Evolutionary conservation across 2,797 vertebrate species (phyloP), one percentile per base, ranked within the genome.

Genomic region (Lepus townsendii): DNA sequence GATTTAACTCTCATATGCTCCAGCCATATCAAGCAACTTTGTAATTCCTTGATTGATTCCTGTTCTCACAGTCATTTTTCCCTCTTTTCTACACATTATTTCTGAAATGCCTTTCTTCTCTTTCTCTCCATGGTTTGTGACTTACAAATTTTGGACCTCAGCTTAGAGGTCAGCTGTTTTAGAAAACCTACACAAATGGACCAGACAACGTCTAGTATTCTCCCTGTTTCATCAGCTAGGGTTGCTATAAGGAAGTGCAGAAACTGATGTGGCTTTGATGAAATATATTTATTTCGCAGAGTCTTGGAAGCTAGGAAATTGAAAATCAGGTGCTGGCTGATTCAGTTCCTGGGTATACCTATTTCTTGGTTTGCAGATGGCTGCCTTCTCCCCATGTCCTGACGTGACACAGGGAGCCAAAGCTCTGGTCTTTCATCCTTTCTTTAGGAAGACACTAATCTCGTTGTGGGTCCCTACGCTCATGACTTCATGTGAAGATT

Each of bases 71-170:
- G 35, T 52, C 69, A 68, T 50, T 20, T 7, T 1, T 16, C 38
- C 4, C 0, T 2, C 3, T 30, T 69, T 77, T 20, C 30, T 30
- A 1, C 11, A 0, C 47, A 8, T 42, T 84, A 54, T 78, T 47
- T 60, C 22, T 71, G 38, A 86, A 77, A 62, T 12, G 7, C 0
- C 2, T 8, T 26, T 82, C 14, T 80, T 42, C n/a, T 47, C 1
- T 12, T 68, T 69, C 11, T 91, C 6, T 30, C 35, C 38, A 16
- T 69, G 24, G 2, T 7, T 38, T 3, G 22, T 73, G 60, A 69
- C 8, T 47, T 47, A 66, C 2, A 79, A 2, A 2, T 32, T 89
- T 89, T 68, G 16, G 2, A 11, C 4, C n/a, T 69, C n/a, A 69
- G 7, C 7, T 68, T 38, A 71, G 24, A 17, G 5, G 4, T 7